Percentiles rank a stretch among this genome's conserved stretches.
phyloP scores from a whole-genome alignment of 2,113 vertebrate genomes.

The Nyctibius bracteatus region DNA sequence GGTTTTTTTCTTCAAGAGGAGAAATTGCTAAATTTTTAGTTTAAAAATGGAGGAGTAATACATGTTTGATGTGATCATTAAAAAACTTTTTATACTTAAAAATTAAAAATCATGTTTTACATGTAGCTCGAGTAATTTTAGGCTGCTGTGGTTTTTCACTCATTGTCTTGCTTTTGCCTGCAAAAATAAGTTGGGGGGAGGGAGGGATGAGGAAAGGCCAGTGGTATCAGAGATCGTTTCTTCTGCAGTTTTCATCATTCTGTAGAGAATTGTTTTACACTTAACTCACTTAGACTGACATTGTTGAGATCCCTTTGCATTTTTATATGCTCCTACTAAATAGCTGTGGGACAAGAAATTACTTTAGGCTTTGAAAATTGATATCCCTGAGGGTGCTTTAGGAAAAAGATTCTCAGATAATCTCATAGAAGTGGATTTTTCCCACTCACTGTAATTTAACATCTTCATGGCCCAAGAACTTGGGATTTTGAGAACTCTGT shows the following conservation, averaged over 20 bases:
- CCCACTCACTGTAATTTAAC: not conserved
- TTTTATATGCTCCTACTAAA: not conserved
- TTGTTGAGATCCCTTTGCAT: not conserved
- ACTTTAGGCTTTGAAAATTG: not conserved
- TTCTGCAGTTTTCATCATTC: not conserved
- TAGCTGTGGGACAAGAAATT: not conserved
- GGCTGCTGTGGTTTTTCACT: not conserved
- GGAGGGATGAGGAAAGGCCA: not conserved
- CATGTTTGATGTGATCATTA: conserved; percentile 39
- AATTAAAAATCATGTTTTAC: not conserved
- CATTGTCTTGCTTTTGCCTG: not conserved
- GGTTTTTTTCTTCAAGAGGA: conserved; percentile 38
- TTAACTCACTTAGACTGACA: not conserved
- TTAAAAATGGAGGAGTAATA: conserved; percentile 1
- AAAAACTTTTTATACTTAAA: conserved; percentile 34
- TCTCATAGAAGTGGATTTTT: not conserved
- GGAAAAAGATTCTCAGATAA: not conserved
- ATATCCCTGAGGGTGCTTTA: not conserved
- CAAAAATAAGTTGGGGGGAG: not conserved
- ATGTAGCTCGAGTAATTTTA: not conserved
- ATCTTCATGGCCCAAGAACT: not conserved
- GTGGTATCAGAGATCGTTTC: not conserved
- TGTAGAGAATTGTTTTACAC: not conserved
- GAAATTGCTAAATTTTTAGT: conserved; percentile 34
- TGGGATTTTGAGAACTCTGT: not conserved